Evolutionary conservation across 2,797 vertebrate species (phyloP), one percentile per base, ranked within the genome.

Genomic region (Oophaga sylvatica): DNA sequence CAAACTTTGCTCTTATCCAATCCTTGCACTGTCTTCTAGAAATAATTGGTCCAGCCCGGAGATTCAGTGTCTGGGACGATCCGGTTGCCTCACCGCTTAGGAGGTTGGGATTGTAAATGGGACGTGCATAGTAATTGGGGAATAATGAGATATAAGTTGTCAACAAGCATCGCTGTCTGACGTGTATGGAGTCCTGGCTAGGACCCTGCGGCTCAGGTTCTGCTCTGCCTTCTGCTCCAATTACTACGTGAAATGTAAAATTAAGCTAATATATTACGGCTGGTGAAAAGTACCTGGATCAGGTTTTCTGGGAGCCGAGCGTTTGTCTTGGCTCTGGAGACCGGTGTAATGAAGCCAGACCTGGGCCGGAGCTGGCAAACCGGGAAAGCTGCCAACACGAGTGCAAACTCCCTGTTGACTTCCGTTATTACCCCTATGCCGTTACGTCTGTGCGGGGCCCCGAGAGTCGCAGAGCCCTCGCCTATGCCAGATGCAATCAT

Each of bases 211-310:
- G 41, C 41, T 48, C 11, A 45, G 15, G 9, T 35, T 41, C 29
- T 31, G 67, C 29, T 3, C 67, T 67, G 71, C 71, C 5, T 75
- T 75, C 75, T 77, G 45, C 48, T 41, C 6, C 75, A 77, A 77
- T 77, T 77, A 77, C 48, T 16, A 26, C 5, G 48, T 26, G 48
- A 77, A 77, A 77, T 77, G 15, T 77, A 77, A 16, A 77, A 77
- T 77, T 53, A 77, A 56, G 53, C 45, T 77, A 77, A 77, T 77
- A 77, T 77, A 77, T 77, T 26, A 77, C 13, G 75, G 75, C 75
- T 77, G 5, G 75, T 77, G 75, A 77, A 77, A 77, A 77, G 48
- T 77, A 56, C 75, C 75, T n/a, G 75, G 75, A 77, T 77, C 75
- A 26, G 75, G 75, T 56, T 77, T 56, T 77, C 45, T 77, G 75